These are phyloP conservation scores for Nomada fabriciana DNA, from an alignment of 2,888 invertebrate species.

Conservation along the genomic window DNA sequence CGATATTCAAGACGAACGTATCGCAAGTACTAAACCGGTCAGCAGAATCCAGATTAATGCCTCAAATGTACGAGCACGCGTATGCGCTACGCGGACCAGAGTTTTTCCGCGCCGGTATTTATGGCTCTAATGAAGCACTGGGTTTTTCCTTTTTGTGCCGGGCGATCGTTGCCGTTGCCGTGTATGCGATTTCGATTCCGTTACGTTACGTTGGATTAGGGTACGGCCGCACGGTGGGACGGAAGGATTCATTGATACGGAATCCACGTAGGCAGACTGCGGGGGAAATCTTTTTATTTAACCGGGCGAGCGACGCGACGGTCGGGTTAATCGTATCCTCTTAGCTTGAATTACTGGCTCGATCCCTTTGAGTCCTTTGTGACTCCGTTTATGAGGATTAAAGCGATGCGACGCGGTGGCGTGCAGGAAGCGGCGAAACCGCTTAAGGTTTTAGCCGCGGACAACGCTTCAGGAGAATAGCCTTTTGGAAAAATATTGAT, in stretches of 20 bases:
- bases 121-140: conserved; percentile 22
- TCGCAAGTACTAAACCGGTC: conserved; percentile 44
- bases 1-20: conserved; percentile 28
- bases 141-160: background rate
- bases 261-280: conserved; percentile 13
- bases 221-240: background rate
- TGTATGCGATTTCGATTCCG: conserved; percentile 22
- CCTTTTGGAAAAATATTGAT: background rate
- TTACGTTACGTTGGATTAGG: conserved; percentile 25
- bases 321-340: conserved; percentile 30
- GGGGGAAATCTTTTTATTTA: background rate
- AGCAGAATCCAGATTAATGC: conserved; percentile 47
- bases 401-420: background rate
- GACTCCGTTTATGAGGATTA: conserved; percentile 27
- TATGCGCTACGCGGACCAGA: background rate
- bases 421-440: background rate
- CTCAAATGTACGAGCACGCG: background rate
- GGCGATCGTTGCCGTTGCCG: background rate
- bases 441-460: conserved; percentile 16
- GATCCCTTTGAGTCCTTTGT: conserved; percentile 7
- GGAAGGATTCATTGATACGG: conserved; percentile 9
- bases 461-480: background rate
- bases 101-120: conserved; percentile 47
- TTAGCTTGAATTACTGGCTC: conserved; percentile 34
- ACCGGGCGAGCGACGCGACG: background rate